Conservation (phyloP, 2,797 vertebrate species). For the Alca torda region DNA sequence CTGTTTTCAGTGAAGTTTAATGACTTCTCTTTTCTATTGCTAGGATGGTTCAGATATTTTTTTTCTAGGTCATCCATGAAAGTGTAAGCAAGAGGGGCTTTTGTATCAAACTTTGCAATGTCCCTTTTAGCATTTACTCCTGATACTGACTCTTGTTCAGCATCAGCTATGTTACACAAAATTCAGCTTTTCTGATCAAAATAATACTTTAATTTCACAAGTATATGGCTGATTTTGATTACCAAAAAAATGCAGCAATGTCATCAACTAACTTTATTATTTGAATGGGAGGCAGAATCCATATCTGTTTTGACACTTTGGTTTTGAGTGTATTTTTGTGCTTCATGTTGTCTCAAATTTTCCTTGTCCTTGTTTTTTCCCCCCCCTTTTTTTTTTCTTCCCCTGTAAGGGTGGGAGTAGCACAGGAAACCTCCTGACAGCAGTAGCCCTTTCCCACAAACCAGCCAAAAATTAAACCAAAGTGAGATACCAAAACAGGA, state of each 20-base stretch:
- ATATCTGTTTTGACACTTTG: background rate
- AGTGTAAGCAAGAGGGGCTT: background rate
- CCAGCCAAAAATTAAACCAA: background rate
- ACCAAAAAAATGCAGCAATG: background rate
- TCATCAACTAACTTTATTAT: background rate
- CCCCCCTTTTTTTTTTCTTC: accelerated
- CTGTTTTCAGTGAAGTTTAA: background rate
- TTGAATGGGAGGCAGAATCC: background rate
- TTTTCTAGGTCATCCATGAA: background rate
- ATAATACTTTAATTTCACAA: background rate
- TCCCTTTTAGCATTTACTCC: background rate
- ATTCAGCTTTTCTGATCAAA: background rate
- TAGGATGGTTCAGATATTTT: background rate
- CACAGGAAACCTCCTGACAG: background rate
- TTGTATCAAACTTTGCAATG: background rate
- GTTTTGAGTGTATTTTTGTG: background rate
- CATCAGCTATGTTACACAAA: background rate
- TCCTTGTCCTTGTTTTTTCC: background rate
- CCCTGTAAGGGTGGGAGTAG: background rate
- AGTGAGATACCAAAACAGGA: background rate
- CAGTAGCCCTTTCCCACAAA: background rate
- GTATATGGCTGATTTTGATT: background rate
- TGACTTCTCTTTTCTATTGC: background rate
- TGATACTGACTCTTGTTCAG: background rate
- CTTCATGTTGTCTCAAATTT: background rate